phyloP scores from a whole-genome alignment of 2,797 vertebrate genomes.

The Sylvia borin region DNA sequence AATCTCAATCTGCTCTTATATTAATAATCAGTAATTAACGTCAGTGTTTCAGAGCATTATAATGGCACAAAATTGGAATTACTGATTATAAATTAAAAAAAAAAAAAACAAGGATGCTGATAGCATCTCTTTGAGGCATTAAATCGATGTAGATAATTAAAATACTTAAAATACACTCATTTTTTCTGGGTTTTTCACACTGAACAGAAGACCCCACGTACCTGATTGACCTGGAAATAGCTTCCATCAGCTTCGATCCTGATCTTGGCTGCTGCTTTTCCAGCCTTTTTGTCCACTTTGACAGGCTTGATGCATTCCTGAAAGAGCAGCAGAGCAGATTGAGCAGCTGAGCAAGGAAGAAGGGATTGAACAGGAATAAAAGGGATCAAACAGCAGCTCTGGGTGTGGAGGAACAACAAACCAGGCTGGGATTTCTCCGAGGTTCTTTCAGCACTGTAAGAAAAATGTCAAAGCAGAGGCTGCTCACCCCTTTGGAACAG shows the following conservation, averaged over 20 bases:
- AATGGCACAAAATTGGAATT: background rate
- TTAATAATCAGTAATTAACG: background rate
- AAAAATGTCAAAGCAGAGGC: background rate
- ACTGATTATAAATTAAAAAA: background rate
- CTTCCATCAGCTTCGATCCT: slow-evolving; percentile 93
- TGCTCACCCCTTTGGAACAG: background rate
- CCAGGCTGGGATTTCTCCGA: no score
- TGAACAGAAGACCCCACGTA: slow-evolving; percentile 20
- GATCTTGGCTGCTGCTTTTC: slow-evolving; percentile 87
- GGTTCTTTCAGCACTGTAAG: background rate
- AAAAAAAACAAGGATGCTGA: rapidly evolving
- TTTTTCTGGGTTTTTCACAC: background rate
- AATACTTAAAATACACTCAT: background rate
- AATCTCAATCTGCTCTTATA: background rate
- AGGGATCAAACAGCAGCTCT: no score
- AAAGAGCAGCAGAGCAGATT: background rate
- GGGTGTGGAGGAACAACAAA: background rate
- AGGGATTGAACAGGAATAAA: background rate
- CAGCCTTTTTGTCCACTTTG: slow-evolving; percentile 86
- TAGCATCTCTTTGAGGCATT: background rate
- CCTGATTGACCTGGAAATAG: slow-evolving; percentile 89
- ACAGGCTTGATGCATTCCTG: slow-evolving; percentile 95
- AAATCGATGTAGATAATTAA: background rate
- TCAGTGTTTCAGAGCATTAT: background rate
- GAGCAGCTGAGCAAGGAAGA: background rate